Evolutionary conservation across 1,140 invertebrate genomes (phyloP), one percentile per base, ranked within the genome.

Genomic region (Procambarus clarkii): DNA sequence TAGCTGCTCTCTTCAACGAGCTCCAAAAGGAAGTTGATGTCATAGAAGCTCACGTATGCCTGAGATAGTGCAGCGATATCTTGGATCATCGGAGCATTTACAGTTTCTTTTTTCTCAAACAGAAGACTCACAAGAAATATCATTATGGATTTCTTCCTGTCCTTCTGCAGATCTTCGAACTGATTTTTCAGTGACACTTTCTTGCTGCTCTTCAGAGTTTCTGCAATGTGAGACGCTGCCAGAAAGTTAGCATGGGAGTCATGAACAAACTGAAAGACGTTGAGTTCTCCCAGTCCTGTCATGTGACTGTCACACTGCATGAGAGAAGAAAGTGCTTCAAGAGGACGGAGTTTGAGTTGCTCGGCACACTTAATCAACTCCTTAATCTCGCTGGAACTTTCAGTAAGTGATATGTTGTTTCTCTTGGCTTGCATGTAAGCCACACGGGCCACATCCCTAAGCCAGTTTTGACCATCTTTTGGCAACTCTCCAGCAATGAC

Each of bases 291-390:
- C 0, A 2, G 18, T 11, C 45, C 69, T 76, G 83, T 76, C 69
- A 86, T 86, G 46, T n/a, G 21, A 58, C 83, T 86, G 9, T 86
- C 83, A 77, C 83, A 76, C 69, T 86, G 83, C 83, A 86, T 76
- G 3, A 86, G 69, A 71, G 69, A 74, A 24, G 83, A 86, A 21
- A 86, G 83, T 69, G 83, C 83, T 76, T 74, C 83, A 48, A 24
- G 13, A 11, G 83, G 83, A 24, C 0, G 44, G 8, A 86, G 46
- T 24, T 86, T 77, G 50, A 86, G 83, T 15, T 77, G 21, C 46
- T 8, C 18, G 18, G 83, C 83, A 54, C 21, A 2, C 13, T 46
- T 2, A 8, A 45, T 8, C 4, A 86, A n/a, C 34, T 82, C 13
- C 15, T 82, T 58, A 24, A 82, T 82, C 3, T 82, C 80, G 5